Base-by-base conservation (phyloP, 2,888 invertebrate genomes). In the Lagria hirta region DNA sequence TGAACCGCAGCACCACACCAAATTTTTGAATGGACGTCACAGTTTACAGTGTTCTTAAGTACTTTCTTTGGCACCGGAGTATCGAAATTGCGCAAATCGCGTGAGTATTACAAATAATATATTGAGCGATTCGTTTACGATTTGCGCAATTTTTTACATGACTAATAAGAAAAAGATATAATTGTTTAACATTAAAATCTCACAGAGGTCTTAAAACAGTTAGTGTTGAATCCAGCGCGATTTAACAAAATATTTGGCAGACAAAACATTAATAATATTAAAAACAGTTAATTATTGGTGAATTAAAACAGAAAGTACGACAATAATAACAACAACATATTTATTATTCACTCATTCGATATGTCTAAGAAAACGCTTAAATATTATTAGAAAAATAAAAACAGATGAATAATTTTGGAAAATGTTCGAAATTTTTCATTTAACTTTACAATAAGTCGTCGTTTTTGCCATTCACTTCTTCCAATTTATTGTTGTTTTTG, bases 1-100 rank as follows among this genome's bases (percentile, higher is more conserved):
- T 60, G 60, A 60, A 28, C 58, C 51, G 64, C 66, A 69, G 67
- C 65, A 68, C 68, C 66, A 66, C 67, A 70, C 67, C 67, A 64
- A 65, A 61, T 58, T 57, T 54, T 47, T 36, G 23, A 53, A 61
- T 66, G 66, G 65, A 67, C 66, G 65, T 66, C 58, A 63, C 58
- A 56, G 55, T 58, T 61, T 47, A 55, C 54, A 57, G 51, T 42
- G 51, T 49, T 43, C 14, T 17, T 35, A 35, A 27, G 23, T 40
- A 37, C 30, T 38, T 49, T 58, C 53, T 64, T 65, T 65, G 65
- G 64, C 65, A 65, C 64, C 56, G 56, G 40, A 43, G 44, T 42
- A 27, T 49, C 42, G 48, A 43, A 50, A 51, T 48, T 37, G 49
- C 45, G 28, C 44, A 52, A 52, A 43, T 40, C 43, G 40, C n/a